Evolutionary conservation across 35 echinoderm and acorn worm genomes (phyloP).

Genomic region (Lytechinus pictus): DNA sequence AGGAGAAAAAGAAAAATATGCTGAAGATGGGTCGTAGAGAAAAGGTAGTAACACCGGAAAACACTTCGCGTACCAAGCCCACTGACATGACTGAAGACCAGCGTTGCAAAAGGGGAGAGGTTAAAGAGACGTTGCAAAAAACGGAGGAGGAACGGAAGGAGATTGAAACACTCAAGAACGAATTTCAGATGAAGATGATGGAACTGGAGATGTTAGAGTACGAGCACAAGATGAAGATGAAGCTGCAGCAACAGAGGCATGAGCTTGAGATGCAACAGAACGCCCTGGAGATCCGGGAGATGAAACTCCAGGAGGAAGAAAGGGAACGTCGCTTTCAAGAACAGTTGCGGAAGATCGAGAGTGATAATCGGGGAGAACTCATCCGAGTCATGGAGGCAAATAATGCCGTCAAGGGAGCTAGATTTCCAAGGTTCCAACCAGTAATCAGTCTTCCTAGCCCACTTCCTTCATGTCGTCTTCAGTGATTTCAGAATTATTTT

Average conservation of each 20-base stretch:
- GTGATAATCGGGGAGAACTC: not conserved
- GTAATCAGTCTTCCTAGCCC: not conserved
- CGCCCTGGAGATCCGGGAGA: not conserved
- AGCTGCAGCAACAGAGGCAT: not conserved
- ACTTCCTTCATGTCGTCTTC: not conserved
- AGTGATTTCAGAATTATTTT: not conserved
- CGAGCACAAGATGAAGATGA: not conserved
- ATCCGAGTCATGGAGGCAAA: not conserved
- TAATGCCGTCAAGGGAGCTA: too few species aligned
- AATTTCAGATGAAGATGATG: not conserved
- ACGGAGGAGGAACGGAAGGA: not conserved
- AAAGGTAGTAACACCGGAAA: not conserved
- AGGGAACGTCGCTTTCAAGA: not conserved
- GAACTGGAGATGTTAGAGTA: not conserved
- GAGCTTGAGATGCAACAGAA: not conserved
- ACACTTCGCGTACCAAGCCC: not conserved
- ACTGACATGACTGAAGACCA: too few species aligned
- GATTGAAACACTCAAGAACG: not conserved
- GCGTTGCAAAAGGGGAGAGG: too few species aligned
- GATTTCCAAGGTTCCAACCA: not conserved
- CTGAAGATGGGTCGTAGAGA: not conserved
- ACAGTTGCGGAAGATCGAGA: not conserved
- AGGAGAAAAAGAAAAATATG: not conserved
- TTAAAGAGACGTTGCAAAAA: too few species aligned
- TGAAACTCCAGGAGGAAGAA: not conserved